Evolutionary conservation across 1,140 invertebrate genomes (phyloP), one percentile per base, ranked within the genome.

Genomic region (Pseudomyrmex pallidus): DNA sequence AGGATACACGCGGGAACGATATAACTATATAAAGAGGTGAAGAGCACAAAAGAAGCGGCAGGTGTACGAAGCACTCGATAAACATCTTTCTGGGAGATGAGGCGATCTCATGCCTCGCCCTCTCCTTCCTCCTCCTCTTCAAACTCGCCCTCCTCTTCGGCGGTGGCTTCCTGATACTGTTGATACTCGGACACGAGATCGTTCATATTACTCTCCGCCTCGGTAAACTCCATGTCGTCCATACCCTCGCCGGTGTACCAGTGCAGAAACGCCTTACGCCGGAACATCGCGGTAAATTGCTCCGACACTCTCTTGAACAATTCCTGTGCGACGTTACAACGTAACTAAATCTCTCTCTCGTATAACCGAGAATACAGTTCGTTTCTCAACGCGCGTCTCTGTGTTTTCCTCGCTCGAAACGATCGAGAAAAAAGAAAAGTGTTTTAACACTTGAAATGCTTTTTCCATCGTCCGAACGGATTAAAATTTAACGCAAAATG

Each of bases 221-320:
- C 97, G 87, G 96, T 97, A 90, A 96, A 96, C 90, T 96, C 96
- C 96, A 96, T 96, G 90, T 98, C 98, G 74, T 97, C 97, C 95
- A 98, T 98, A 76, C 97, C 97, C 92, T 98, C 97, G 62, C 97
- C 97, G 35, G 97, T 98, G 94, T 97, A 97, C 98, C 98, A 99
- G 95, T 99, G 98, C 54, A 98, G 94, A 95, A 98, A 98, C 84
- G 98, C 97, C 93, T 98, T 98, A 57, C 97, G 94, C 63, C 97
- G 95, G 94, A 98, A 98, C 97, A 98, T 98, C 56, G 97, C 97
- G 0, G 96, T 96, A 91, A 97, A 97, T 91, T 97, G 97, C 92
- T 97, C 97, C n/a, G 96, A 97, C 74, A 97, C 96, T 22, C 97
- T 95, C 93, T 98, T 98, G 94, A 98, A 98, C 67, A 98, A 93